phyloP scores from a whole-genome alignment of 2,888 invertebrate genomes.

The Sylvicola fuscatus region DNA sequence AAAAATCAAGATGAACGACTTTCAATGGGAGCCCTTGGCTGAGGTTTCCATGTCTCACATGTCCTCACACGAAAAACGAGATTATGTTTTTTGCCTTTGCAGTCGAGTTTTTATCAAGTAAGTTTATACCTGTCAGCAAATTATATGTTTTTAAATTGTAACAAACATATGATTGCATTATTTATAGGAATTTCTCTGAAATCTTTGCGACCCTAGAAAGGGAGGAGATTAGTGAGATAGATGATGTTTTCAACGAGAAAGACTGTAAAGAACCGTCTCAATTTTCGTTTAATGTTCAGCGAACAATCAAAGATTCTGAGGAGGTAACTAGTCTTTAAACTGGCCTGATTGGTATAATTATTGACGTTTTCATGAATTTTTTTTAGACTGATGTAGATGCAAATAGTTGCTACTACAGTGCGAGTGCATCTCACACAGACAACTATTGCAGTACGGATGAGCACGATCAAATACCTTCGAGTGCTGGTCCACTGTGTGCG shows the following conservation, averaged over 20 bases:
- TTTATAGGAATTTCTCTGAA: background rate
- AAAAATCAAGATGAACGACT: conserved; percentile 6
- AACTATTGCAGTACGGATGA: conserved; percentile 9
- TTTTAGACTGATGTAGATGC: conserved; percentile 7
- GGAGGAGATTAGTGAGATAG: conserved; percentile 7
- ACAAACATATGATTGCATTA: background rate
- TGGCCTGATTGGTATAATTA: background rate
- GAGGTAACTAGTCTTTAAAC: too few relatives aligned
- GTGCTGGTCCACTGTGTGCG: background rate
- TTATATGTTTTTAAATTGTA: conserved; percentile 1
- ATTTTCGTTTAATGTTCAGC: too few relatives aligned
- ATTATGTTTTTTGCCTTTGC: conserved; percentile 7
- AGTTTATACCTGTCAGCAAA: too few relatives aligned
- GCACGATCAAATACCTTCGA: conserved; percentile 5
- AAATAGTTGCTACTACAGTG: conserved; percentile 9
- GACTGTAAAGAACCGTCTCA: conserved; percentile 1
- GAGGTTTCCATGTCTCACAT: conserved; percentile 7
- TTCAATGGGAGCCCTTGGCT: conserved; percentile 8
- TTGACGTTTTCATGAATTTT: background rate
- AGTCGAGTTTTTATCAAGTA: conserved; percentile 8
- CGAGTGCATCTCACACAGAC: conserved; percentile 9
- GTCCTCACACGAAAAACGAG: conserved; percentile 2
- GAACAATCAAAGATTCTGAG: too few relatives aligned
- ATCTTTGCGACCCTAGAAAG: conserved; percentile 5
- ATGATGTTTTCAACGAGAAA: conserved; percentile 7